These are phyloP conservation scores for Anoplophora glabripennis DNA, from an alignment of 1,140 invertebrate genomes.

Conservation along the genomic window DNA sequence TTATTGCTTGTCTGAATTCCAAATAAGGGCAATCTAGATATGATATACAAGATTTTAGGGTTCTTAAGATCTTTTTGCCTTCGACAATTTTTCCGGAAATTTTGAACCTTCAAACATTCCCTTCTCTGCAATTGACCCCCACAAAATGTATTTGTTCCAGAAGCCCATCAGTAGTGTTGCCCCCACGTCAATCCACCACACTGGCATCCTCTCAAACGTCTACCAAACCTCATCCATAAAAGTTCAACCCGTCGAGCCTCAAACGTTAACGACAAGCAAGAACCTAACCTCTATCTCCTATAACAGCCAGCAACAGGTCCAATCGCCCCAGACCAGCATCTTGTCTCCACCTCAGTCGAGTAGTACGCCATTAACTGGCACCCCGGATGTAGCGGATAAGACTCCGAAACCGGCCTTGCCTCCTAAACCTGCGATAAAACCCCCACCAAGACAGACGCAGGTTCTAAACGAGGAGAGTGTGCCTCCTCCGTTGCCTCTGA, in stretches of 20 bases:
- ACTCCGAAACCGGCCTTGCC: conserved; percentile 67
- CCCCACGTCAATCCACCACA: conserved; percentile 65
- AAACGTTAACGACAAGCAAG: conserved; percentile 56
- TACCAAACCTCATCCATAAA: conserved; percentile 79
- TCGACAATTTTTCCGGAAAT: no score
- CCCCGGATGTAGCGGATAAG: conserved; percentile 55
- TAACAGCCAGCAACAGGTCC: conserved; percentile 43
- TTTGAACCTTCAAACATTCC: neutral
- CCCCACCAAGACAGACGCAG: conserved; percentile 53
- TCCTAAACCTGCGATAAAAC: conserved; percentile 65
- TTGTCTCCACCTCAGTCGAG: conserved; percentile 58
- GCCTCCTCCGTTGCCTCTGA: conserved; percentile 41
- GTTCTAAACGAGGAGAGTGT: conserved; percentile 39
- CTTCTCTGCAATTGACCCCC: no score
- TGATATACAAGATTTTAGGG: no score
- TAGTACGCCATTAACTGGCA: conserved; percentile 55
- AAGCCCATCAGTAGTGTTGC: conserved; percentile 81
- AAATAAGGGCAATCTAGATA: no score
- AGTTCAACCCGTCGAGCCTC: conserved; percentile 76
- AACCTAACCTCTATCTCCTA: conserved; percentile 34
- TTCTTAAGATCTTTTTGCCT: no score
- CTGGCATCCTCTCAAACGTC: conserved; percentile 68
- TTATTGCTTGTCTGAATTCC: no score
- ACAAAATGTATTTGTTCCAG: conserved; percentile 41
- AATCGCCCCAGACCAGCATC: conserved; percentile 50